Evolutionary conservation across 35 echinoderm and acorn worm species (phyloP), one percentile per base, ranked within the genome.

Genomic region (Apostichopus californicus): DNA sequence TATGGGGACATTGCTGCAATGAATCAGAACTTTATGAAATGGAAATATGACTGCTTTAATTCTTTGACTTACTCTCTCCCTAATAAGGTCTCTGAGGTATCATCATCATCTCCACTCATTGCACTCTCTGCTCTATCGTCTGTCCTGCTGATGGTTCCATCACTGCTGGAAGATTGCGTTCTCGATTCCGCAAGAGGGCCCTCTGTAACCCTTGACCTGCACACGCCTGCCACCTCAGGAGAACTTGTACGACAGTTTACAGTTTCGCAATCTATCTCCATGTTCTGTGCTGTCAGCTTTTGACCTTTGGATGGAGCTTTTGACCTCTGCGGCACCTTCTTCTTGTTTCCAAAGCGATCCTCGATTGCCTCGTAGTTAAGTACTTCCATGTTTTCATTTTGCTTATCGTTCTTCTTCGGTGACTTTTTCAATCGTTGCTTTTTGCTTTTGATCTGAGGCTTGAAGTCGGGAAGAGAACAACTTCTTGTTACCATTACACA

Each of bases 381-480:
- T n/a, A 78, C 68, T 26, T 72, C 91, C 58, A 88, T 92, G 7
- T 88, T 90, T 64, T 93, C 81, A 90, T 94, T 90, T 55, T 92
- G 66, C 25, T 52, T 17, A 21, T 58, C 54, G 26, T 89, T 79
- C 55, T 91, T 95, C 11, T 87, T 93, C 12, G 52, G 93, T 12
- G 63, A 22, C 65, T 89, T 92, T 81, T 86, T 95, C 22, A 94
- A 22, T 71, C 77, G 87, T 22, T 88, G 96, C 34, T 92, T 93
- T 65, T 93, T 95, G 20, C 86, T 83, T 64, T 86, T 92, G 14
- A 63, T 61, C 77, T 95, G 90, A 77, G 93, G 94, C 15, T 80
- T 60, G 71, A 96, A 99, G 53, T 99, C 97, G 55, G 93, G 91
- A 14, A 93, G 91, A 3, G 93, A 92, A 24, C 93, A 90, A 46